Base-by-base conservation (phyloP, 1,140 invertebrate genomes). In the Apis dorsata region DNA sequence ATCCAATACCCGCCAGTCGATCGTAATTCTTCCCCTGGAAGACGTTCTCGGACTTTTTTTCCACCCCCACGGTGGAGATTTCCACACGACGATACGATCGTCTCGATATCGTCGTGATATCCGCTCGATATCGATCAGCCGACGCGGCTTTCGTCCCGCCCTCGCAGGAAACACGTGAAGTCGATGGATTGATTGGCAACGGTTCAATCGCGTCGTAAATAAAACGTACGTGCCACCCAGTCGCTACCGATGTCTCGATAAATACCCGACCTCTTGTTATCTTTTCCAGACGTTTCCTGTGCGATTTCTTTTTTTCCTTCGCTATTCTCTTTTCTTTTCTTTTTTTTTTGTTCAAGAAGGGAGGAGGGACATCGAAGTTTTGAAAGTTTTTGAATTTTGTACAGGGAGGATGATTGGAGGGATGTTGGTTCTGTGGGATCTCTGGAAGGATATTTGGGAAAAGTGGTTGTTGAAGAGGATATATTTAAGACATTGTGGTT, bases 1-100 rank as follows among this genome's bases (percentile, higher is more conserved):
- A 71, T 89, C 79, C 82, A 86, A 86, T 87, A 84, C 84, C 85
- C 83, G 82, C 84, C 71, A 86, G 83, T 78, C 78, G 81, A 86
- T 87, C 87, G 86, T 87, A 86, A 85, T 85, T 86, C 85, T 90
- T 79, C 59, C 65, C 19, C 19, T 19, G 8, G 49, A 13, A 59
- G 15, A 53, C 49, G 4, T 44, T 44, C 24, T 34, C 12, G n/a
- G 63, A 65, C 9, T 19, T 69, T 55, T 15, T 53, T 34, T 34
- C 34, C 34, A 34, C 1, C 24, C 11, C 78, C 12, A n/a, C 70
- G 51, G 12, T 70, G 60, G 4, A 34, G 44, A 69, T 76, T 76
- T 69, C n/a, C 55, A n/a, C 63, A 55, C 53, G 62, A 59, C 53
- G 79, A 79, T 73, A 59, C 53, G 79, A 79, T 73, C 77, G 28